These are phyloP conservation scores for Xiphorhynchus elegans DNA, from an alignment of 2,113 vertebrate genomes.

Conservation along the genomic window DNA sequence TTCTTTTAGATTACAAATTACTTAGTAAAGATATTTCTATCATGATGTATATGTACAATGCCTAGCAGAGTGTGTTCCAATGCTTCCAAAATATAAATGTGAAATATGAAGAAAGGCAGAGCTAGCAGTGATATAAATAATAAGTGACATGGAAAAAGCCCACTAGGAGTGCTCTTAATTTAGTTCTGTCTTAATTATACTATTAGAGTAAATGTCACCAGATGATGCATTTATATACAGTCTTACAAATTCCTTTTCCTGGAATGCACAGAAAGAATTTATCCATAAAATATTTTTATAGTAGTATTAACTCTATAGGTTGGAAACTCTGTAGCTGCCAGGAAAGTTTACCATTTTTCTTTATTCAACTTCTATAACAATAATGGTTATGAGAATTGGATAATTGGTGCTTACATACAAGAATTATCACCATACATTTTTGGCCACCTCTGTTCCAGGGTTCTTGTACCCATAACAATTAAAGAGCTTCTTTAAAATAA, in stretches of 20 bases:
- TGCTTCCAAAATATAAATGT: background rate
- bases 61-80: background rate
- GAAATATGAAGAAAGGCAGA: background rate
- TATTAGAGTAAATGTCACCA: constrained; percentile 49
- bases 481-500: background rate
- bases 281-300: background rate
- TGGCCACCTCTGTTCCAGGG: background rate
- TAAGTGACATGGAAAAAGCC: constrained; percentile 19
- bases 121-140: background rate
- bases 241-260: background rate
- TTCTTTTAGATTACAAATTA: background rate
- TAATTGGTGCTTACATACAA: background rate
- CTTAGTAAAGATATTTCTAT: background rate
- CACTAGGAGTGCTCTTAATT: constrained; percentile 32
- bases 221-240: background rate
- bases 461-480: background rate
- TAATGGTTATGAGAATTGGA: background rate
- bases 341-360: background rate
- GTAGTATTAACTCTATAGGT: background rate
- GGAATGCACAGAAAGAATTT: background rate
- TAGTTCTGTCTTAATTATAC: constrained; percentile 41
- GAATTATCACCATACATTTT: background rate
- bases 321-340: background rate
- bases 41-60: background rate
- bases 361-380: background rate